Evolutionary conservation across 2,888 invertebrate genomes (phyloP).

Genomic region (Cremastobaeus sp.): DNA sequence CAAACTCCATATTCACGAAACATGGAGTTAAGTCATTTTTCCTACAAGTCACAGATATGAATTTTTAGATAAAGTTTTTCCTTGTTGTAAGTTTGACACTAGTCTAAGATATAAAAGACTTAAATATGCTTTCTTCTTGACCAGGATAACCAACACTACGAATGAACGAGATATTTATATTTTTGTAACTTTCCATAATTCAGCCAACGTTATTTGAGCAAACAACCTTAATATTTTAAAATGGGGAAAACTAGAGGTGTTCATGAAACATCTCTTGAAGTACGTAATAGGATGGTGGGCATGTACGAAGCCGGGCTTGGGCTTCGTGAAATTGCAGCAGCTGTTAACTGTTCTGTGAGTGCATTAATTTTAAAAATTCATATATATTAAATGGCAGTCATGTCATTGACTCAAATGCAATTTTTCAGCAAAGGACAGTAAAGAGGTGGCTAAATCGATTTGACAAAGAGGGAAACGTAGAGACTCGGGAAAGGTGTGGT

Average conservation of each 20-base stretch:
- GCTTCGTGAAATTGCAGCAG: slow-evolving; percentile 74
- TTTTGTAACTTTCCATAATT: too few species aligned
- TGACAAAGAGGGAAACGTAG: slow-evolving; percentile 76
- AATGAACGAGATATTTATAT: slow-evolving; percentile 14
- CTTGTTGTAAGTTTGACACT: too few species aligned
- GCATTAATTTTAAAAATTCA: neutral
- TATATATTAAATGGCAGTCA: neutral
- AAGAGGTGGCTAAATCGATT: slow-evolving; percentile 77
- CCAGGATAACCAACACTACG: neutral
- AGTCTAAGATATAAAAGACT: too few species aligned
- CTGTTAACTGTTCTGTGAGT: slow-evolving; percentile 75
- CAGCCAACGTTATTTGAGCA: too few species aligned
- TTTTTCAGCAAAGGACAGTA: slow-evolving; percentile 74
- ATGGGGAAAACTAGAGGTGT: slow-evolving; percentile 77
- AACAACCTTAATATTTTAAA: too few species aligned
- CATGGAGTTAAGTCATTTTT: too few species aligned
- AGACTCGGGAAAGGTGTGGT: slow-evolving; percentile 75
- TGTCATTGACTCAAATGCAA: neutral
- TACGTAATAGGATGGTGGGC: slow-evolving; percentile 77
- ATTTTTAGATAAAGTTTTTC: too few species aligned
- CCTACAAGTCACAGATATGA: too few species aligned
- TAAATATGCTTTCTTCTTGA: neutral
- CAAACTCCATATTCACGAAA: too few species aligned
- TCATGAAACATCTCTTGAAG: slow-evolving; percentile 76
- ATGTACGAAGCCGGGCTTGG: slow-evolving; percentile 77